Evolutionary conservation across 1,140 invertebrate species (phyloP).

Genomic region (Caerostris extrusa): DNA sequence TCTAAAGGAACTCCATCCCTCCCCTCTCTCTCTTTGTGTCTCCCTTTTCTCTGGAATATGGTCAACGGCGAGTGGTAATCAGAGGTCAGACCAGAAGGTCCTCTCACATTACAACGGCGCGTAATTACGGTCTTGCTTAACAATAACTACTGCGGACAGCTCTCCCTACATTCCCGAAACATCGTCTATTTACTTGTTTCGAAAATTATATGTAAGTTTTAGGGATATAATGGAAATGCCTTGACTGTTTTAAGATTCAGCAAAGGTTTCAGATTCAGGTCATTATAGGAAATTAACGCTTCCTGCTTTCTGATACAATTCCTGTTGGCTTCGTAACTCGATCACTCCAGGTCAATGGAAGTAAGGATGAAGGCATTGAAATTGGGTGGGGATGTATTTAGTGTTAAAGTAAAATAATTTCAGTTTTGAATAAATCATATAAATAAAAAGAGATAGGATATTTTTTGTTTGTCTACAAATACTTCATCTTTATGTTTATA

Average conservation of each 20-base stretch:
- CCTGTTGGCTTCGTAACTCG: neutral
- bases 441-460: too few relatives aligned
- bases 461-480: too few relatives aligned
- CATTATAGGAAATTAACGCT: slow-evolving; percentile 30
- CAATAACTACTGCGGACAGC: slow-evolving; percentile 63
- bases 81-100: slow-evolving; percentile 46
- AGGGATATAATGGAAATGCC: slow-evolving; percentile 26
- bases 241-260: slow-evolving; percentile 10
- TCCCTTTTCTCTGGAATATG: slow-evolving; percentile 36
- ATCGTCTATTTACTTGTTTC: slow-evolving; percentile 21
- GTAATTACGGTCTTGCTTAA: slow-evolving; percentile 69
- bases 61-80: slow-evolving; percentile 55
- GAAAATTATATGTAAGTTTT: slow-evolving; percentile 33
- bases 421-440: too few relatives aligned
- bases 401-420: too few relatives aligned
- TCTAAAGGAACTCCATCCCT: neutral
- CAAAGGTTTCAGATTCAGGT: slow-evolving; percentile 25
- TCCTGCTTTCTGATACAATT: slow-evolving; percentile 21
- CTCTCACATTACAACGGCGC: slow-evolving; percentile 41
- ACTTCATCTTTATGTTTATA: too few relatives aligned
- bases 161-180: neutral
- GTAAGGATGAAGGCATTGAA: neutral
- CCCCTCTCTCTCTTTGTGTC: neutral
- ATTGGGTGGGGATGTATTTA: too few relatives aligned
- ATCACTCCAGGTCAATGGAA: neutral